These are phyloP conservation scores for Mormyrops boulengeri DNA, from an alignment of 2,797 vertebrate species.

Conservation along the genomic window DNA sequence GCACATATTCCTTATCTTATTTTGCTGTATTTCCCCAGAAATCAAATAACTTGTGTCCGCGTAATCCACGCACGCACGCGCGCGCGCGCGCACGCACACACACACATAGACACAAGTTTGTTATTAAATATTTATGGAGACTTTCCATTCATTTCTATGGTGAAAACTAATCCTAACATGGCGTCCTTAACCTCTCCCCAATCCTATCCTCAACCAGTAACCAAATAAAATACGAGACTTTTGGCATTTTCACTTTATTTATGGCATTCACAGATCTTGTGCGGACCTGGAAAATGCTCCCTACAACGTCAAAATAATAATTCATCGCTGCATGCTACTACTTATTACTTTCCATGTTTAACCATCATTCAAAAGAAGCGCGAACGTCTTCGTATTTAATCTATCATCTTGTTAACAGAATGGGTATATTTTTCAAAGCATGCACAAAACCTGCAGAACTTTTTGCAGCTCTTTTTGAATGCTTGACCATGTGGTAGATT, in stretches of 20 bases:
- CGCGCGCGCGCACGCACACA: neutral
- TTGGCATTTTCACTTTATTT: neutral
- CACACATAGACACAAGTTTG: neutral
- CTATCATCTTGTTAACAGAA: neutral
- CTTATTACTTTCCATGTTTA: neutral
- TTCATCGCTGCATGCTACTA: neutral
- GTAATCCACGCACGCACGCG: neutral
- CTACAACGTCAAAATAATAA: neutral
- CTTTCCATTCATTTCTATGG: neutral
- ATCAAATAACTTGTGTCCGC: neutral
- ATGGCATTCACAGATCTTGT: neutral
- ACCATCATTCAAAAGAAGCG: neutral
- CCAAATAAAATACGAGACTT: neutral
- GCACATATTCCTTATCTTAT: conserved; percentile 37
- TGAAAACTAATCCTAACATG: neutral
- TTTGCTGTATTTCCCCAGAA: neutral
- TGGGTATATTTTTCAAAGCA: neutral
- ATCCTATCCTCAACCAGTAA: neutral
- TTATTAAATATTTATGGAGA: neutral
- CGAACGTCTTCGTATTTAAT: neutral
- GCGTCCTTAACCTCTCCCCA: neutral
- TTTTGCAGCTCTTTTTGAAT: neutral
- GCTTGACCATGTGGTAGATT: neutral
- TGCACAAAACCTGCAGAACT: neutral
- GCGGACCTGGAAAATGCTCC: neutral